phyloP scores from a whole-genome alignment of 2,113 vertebrate genomes.

The Bubo scandiacus region DNA sequence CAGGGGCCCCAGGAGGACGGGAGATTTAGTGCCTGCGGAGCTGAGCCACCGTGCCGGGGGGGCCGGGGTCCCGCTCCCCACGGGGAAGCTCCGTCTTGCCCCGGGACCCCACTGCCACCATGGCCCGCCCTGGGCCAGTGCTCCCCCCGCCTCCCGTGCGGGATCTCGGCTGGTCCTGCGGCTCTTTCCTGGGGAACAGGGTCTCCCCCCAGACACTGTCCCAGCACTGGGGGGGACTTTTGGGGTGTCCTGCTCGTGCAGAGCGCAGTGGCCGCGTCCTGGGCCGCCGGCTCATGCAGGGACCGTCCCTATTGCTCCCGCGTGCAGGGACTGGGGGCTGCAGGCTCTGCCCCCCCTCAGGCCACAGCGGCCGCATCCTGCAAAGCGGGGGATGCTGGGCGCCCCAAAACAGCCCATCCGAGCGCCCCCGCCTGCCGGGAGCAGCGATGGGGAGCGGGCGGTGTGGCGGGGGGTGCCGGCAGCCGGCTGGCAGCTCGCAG shows the following conservation, averaged over 20 bases:
- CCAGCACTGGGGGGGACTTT: rapidly evolving
- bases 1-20: background rate
- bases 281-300: background rate
- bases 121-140: rapidly evolving
- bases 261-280: rapidly evolving
- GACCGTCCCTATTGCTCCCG: background rate
- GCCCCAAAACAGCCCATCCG: rapidly evolving
- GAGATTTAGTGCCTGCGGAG: background rate
- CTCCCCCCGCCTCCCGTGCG: rapidly evolving
- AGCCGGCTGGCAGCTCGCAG: constrained; percentile 22
- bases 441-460: rapidly evolving
- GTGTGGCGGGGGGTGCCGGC: background rate
- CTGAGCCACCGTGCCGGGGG: background rate
- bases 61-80: too few species aligned
- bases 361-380: background rate
- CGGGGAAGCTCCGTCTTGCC: background rate
- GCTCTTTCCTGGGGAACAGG: background rate
- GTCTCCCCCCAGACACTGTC: background rate
- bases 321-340: rapidly evolving
- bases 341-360: background rate
- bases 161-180: rapidly evolving
- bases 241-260: background rate
- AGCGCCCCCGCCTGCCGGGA: background rate
- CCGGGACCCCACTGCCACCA: background rate
- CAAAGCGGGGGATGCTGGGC: rapidly evolving